These are phyloP conservation scores for Gymnothorax javanicus DNA, from an alignment of 2,797 vertebrate genomes.

Conservation along the genomic window DNA sequence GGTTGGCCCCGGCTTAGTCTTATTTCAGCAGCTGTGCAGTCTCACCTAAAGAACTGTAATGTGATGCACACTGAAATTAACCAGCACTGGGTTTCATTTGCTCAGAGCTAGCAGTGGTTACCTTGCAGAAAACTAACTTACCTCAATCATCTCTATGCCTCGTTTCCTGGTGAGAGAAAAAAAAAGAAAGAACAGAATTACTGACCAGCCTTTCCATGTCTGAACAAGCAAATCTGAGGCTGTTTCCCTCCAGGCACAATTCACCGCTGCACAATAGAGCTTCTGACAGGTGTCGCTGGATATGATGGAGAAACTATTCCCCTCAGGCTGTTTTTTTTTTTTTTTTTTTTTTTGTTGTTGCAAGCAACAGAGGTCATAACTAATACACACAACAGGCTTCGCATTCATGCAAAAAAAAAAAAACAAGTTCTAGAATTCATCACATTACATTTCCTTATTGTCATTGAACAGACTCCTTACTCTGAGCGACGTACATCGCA, in stretches of 20 bases:
- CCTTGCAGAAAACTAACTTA: conserved; percentile 31
- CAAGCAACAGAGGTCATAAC: neutral
- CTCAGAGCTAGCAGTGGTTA: neutral
- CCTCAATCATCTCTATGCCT: conserved; percentile 58
- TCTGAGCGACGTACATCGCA: too few relatives aligned
- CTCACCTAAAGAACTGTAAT: too few relatives aligned
- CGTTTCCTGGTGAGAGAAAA: conserved; percentile 48
- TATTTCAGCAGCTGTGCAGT: too few relatives aligned
- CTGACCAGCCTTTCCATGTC: neutral
- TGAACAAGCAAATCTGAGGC: neutral
- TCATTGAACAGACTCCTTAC: too few relatives aligned
- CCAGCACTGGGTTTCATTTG: neutral
- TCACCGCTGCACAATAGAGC: neutral
- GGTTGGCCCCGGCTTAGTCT: too few relatives aligned
- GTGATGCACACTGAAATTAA: too few relatives aligned
- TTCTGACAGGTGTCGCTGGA: neutral
- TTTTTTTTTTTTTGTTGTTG: too few relatives aligned
- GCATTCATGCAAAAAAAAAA: neutral
- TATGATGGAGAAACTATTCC: neutral
- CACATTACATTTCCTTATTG: too few relatives aligned
- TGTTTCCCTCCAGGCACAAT: neutral
- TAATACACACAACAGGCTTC: neutral
- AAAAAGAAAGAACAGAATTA: conserved; percentile 11
- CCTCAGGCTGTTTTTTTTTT: neutral
- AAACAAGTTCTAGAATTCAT: neutral